These are phyloP conservation scores for Leptonema lineaticorne DNA, from an alignment of 1,140 invertebrate species.

Conservation along the genomic window DNA sequence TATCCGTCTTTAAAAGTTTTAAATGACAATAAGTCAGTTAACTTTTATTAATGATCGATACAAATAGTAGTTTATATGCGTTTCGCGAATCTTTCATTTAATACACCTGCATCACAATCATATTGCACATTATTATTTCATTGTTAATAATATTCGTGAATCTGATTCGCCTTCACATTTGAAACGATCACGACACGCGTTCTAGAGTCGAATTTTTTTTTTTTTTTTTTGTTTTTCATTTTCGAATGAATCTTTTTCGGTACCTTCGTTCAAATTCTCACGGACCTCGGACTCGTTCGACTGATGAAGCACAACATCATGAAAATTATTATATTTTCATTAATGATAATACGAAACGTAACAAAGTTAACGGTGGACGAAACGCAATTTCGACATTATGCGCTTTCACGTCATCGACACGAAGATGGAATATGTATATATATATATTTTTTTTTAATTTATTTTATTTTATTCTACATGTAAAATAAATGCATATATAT, in stretches of 20 bases:
- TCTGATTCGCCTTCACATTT: slow-evolving; percentile 33
- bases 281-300: slow-evolving; percentile 14
- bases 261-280: slow-evolving; percentile 38
- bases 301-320: background rate
- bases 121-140: background rate
- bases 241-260: background rate
- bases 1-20: too few species aligned
- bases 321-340: background rate
- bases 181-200: slow-evolving; percentile 30
- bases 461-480: too few species aligned
- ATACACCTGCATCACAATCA: too few species aligned
- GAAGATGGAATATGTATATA: slow-evolving; percentile 41
- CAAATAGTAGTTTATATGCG: too few species aligned
- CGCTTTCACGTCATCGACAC: slow-evolving; percentile 1
- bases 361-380: slow-evolving; percentile 14
- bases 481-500: too few species aligned
- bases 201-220: too few species aligned
- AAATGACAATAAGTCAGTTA: too few species aligned
- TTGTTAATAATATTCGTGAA: background rate
- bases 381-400: slow-evolving; percentile 19
- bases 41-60: too few species aligned
- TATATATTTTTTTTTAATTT: slow-evolving; percentile 33
- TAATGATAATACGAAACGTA: slow-evolving; percentile 2
- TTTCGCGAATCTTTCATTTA: too few species aligned
- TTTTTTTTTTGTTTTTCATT: too few species aligned